Evolutionary conservation across 92 coral and sea anemone species (phyloP).

Genomic region (Umimayanthus kanabou): DNA sequence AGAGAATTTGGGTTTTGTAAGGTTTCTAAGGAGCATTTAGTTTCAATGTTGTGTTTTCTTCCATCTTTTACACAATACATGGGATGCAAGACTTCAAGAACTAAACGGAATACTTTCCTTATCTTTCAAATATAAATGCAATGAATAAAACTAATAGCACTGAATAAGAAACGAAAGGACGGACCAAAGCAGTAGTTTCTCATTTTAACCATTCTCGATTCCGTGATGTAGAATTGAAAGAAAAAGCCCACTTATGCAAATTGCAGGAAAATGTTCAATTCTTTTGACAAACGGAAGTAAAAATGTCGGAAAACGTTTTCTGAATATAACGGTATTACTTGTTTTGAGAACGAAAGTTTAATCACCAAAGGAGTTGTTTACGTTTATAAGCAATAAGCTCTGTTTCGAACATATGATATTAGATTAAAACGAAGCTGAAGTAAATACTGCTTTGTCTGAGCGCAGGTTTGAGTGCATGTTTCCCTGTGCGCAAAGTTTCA

Average conservation of each 20-base stretch:
- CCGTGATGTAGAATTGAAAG: slow-evolving; percentile 4
- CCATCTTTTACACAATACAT: background rate
- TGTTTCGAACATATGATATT: slow-evolving; percentile 5
- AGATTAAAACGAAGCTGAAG: slow-evolving; percentile 1
- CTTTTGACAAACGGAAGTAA: slow-evolving; percentile 26
- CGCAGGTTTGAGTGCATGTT: background rate
- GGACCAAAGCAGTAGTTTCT: background rate
- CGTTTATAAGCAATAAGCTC: background rate
- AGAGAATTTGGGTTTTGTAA: background rate
- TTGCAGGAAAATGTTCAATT: slow-evolving; percentile 9
- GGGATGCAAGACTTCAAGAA: background rate
- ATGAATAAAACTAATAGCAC: background rate
- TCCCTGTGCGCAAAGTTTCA: background rate
- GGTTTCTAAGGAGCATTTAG: background rate
- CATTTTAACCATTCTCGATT: background rate
- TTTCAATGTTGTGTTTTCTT: background rate
- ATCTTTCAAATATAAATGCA: background rate
- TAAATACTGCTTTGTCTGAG: background rate
- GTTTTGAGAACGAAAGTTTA: slow-evolving; percentile 28
- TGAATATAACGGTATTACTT: slow-evolving; percentile 37
- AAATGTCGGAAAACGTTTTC: slow-evolving; percentile 21
- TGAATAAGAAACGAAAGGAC: background rate
- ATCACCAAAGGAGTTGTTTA: slow-evolving; percentile 18
- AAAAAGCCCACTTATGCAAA: slow-evolving; percentile 34
- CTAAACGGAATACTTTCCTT: background rate